phyloP scores from a whole-genome alignment of 2,797 vertebrate genomes.

The Tapirus indicus region DNA sequence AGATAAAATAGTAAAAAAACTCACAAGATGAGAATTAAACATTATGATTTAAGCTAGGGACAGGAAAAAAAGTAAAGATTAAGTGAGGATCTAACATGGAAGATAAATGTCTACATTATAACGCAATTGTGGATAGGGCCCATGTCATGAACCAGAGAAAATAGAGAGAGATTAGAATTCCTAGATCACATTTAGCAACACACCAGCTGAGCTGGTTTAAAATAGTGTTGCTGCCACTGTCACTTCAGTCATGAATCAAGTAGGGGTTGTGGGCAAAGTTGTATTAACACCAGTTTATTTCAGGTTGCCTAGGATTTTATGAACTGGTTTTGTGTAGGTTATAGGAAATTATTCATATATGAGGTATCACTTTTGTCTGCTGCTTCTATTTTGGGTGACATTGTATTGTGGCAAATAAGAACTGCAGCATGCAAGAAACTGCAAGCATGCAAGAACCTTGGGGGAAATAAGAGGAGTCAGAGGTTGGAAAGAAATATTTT shows the following conservation, averaged over 20 bases:
- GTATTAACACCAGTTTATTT: constrained; percentile 8
- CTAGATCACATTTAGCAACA: not conserved
- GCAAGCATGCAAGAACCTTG: no score
- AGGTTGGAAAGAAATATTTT: not conserved
- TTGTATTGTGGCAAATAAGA: not conserved
- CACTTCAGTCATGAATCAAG: not conserved
- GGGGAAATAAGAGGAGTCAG: not conserved
- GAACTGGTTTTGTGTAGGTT: not conserved
- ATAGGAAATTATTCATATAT: not conserved
- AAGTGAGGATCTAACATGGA: not conserved
- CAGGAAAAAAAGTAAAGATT: not conserved
- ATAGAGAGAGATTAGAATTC: not conserved
- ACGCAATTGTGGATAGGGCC: not conserved
- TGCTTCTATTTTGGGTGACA: not conserved
- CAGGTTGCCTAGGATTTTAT: not conserved
- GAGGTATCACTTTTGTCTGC: not conserved
- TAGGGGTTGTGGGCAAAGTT: not conserved
- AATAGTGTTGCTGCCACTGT: not conserved
- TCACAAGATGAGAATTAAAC: not conserved
- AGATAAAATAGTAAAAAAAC: not conserved
- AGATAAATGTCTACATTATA: not conserved
- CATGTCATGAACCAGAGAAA: not conserved
- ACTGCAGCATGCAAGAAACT: not conserved
- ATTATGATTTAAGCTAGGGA: not conserved
- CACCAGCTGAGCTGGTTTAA: not conserved